Conservation (phyloP, 2,113 vertebrate species). For the Hyaena hyaena region DNA sequence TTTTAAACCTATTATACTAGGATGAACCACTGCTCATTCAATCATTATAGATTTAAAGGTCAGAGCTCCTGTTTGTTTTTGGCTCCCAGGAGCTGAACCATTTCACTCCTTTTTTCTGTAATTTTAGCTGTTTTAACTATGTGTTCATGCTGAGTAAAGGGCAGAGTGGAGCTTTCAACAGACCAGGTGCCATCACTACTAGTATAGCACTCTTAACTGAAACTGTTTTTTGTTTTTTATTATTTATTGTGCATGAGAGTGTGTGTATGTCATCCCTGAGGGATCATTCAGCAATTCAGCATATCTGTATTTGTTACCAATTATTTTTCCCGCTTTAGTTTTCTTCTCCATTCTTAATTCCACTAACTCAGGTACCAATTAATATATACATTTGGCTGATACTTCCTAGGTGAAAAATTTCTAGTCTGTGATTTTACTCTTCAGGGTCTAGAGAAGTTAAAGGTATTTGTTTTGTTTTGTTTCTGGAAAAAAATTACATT, state of each 20-base stretch:
- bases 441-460: not conserved
- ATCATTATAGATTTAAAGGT: constrained; percentile 63
- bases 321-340: not conserved
- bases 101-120: not conserved
- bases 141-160: constrained; percentile 54
- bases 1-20: not conserved
- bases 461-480: not conserved
- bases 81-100: not conserved
- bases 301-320: not conserved
- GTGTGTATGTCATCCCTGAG: not conserved
- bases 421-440: not conserved
- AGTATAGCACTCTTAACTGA: not conserved
- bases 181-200: not conserved
- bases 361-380: not conserved
- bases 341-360: not conserved
- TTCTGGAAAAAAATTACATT: not conserved
- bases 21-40: not conserved
- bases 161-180: constrained; percentile 43
- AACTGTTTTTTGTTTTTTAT: not conserved
- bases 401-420: not conserved
- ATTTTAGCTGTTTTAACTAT: constrained; percentile 60
- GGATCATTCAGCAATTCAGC: not conserved
- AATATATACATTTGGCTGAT: not conserved
- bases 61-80: constrained; percentile 51
- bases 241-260: not conserved